Conservation (phyloP, 2,888 invertebrate genomes). For the Deilephila elpenor region DNA sequence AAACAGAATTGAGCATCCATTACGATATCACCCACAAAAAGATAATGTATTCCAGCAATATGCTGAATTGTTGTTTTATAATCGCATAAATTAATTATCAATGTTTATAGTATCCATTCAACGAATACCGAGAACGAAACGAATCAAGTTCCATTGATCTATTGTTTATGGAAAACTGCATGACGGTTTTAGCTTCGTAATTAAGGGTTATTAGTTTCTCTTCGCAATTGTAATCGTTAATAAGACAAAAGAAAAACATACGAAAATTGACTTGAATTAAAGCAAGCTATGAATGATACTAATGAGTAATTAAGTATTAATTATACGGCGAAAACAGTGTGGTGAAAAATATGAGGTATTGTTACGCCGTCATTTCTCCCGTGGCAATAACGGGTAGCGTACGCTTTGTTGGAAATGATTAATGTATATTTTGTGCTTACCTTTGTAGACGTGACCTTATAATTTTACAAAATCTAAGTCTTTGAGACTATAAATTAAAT, state of each 20-base stretch:
- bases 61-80: not conserved
- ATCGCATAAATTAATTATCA: not conserved
- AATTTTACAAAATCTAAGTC: not conserved
- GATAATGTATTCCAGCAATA: not conserved
- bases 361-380: constrained; percentile 1
- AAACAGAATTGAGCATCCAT: not conserved
- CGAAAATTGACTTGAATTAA: not conserved
- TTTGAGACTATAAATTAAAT: not conserved
- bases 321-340: constrained; percentile 1
- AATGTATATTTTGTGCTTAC: not conserved
- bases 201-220: not conserved
- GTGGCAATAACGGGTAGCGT: constrained; percentile 10
- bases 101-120: constrained; percentile 2
- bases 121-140: constrained; percentile 1
- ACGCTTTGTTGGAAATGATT: constrained; percentile 12
- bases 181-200: not conserved
- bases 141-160: constrained; percentile 5
- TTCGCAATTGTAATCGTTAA: not conserved
- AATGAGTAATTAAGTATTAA: not conserved
- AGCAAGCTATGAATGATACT: constrained; percentile 7
- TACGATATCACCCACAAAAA: not conserved
- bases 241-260: not conserved
- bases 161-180: not conserved
- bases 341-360: constrained; percentile 1
- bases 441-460: not conserved